These are phyloP conservation scores for Temnothorax longispinosus DNA, from an alignment of 1,140 invertebrate genomes.

Conservation along the genomic window DNA sequence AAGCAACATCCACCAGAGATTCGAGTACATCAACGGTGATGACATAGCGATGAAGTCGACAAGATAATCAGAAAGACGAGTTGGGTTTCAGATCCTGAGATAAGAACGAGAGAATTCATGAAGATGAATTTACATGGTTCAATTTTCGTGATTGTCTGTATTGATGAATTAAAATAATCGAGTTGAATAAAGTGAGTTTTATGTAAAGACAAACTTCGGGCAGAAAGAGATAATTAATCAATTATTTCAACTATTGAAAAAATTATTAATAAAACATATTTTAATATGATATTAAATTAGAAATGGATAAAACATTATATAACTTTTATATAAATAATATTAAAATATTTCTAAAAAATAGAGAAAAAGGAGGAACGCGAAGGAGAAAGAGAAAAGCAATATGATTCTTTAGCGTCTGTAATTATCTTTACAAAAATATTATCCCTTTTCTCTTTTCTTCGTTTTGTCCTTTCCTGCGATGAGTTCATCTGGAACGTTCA, in stretches of 20 bases:
- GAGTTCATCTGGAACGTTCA: conserved; percentile 29
- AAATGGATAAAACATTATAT: not conserved
- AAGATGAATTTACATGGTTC: conserved; percentile 37
- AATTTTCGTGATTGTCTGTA: not conserved
- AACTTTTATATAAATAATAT: not conserved
- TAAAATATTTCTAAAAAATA: not conserved
- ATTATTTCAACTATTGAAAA: conserved; percentile 1
- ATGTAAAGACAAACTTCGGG: not conserved
- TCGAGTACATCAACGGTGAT: conserved; percentile 56
- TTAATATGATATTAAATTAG: conserved; percentile 15
- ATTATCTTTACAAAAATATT: conserved; percentile 29
- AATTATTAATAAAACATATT: not conserved
- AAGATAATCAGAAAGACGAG: conserved; percentile 65
- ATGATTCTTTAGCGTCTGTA: not conserved
- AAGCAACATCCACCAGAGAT: conserved; percentile 15
- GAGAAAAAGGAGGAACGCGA: not conserved
- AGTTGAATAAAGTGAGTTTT: conserved; percentile 20
- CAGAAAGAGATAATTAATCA: not conserved
- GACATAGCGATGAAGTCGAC: conserved; percentile 36
- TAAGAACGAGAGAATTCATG: conserved; percentile 11
- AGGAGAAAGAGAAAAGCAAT: not conserved
- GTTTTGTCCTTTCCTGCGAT: not conserved
- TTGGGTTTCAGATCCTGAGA: conserved; percentile 23
- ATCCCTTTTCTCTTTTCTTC: not conserved
- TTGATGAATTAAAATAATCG: not conserved